Evolutionary conservation across 2,888 invertebrate species (phyloP), one percentile per base, ranked within the genome.

Genomic region (Xestia ashworthii): DNA sequence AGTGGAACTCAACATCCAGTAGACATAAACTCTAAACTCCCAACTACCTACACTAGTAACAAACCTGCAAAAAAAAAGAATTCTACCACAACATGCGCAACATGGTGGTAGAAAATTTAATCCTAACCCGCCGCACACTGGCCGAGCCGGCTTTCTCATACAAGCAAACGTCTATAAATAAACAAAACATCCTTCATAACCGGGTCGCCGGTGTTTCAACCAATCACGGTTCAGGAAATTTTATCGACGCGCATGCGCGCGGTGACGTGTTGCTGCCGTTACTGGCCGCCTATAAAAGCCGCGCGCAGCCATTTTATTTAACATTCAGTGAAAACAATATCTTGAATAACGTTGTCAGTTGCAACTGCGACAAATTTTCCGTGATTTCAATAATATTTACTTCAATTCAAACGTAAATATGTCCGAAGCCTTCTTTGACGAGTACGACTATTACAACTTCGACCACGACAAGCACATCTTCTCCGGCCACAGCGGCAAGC

Each of bases 391-490:
- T 78, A 78, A 78, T 91, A 89, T 83, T 88, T 88, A 86, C 64
- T 76, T 86, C 81, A 87, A 87, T 83, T 81, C 90, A 93, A 90
- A 91, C 87, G 86, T 90, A 95, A 97, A 95, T 93, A 98, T 98
- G 98, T 98, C 98, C 92, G 98, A 98, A 95, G 97, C 97, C 90
- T 98, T 98, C 96, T 98, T 98, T 94, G 99, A 99, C 96, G 98
- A 99, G 93, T 99, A 99, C 97, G 99, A 99, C 93, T 98, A 99
- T 93, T 99, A 98, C 97, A 99, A 99, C 96, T 99, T 98, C 95
- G 99, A 99, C 90, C 98, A 98, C 97, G 99, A 99, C 95, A 99
- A 99, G 95, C 98, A 98, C 94, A 98, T 99, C 85, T 98, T 98
- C 95, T 98, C 98, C 65, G 98, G 98, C 44, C 98, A 99, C 96